phyloP scores from a whole-genome alignment of 2,113 vertebrate genomes.

The Xiphias gladius region DNA sequence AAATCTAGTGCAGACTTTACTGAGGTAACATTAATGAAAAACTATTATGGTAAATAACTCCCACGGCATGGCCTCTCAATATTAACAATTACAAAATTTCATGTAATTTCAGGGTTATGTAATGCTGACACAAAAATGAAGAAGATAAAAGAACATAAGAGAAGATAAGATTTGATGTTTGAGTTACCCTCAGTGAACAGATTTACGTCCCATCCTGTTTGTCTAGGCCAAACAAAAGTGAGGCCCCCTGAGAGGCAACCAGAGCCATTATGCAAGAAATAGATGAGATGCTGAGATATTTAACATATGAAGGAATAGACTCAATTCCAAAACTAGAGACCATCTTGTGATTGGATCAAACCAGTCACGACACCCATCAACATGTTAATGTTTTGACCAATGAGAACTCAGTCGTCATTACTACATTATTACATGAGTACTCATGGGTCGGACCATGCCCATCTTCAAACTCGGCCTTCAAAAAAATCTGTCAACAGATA shows the following conservation, averaged over 20 bases:
- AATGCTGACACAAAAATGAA: conserved; percentile 30
- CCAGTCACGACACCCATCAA: too few species aligned
- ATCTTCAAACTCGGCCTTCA: too few species aligned
- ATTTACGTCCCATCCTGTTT: conserved; percentile 67
- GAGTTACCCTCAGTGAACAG: conserved; percentile 62
- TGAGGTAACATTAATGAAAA: background rate
- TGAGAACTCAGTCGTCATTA: too few species aligned
- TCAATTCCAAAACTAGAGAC: conserved; percentile 34
- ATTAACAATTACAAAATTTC: conserved; percentile 30
- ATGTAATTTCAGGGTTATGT: conserved; percentile 32
- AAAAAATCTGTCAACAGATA: too few species aligned
- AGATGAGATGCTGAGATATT: conserved; percentile 69
- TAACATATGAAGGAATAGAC: conserved; percentile 69
- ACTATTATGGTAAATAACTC: background rate
- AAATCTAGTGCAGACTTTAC: background rate
- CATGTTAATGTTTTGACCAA: too few species aligned
- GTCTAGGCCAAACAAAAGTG: conserved; percentile 69
- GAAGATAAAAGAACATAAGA: conserved; percentile 28
- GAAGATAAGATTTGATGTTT: conserved; percentile 48
- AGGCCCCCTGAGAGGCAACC: conserved; percentile 62
- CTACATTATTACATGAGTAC: too few species aligned
- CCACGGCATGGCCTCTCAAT: background rate
- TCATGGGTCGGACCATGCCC: too few species aligned
- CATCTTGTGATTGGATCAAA: too few species aligned
- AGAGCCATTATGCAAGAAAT: conserved; percentile 60